These are phyloP conservation scores for Scatophagus argus DNA, from an alignment of 2,113 vertebrate species.

Conservation along the genomic window DNA sequence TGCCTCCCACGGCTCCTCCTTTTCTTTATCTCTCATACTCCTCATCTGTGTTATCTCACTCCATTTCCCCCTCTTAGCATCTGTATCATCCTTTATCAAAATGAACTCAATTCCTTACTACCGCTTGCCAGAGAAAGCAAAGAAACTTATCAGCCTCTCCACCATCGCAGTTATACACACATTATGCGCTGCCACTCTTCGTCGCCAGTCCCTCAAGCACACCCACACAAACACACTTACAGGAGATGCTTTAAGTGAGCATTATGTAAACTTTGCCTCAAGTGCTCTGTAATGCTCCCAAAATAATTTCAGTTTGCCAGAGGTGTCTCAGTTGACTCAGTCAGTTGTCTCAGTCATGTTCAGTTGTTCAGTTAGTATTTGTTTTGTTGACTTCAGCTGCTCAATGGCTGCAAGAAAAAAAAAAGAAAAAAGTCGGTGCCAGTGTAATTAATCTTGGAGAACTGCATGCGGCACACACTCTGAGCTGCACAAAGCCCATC, in stretches of 20 bases:
- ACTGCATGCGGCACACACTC: too few species aligned
- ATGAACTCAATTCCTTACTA: constrained; percentile 42
- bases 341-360: too few species aligned
- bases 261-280: constrained; percentile 33
- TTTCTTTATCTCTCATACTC: constrained; percentile 1
- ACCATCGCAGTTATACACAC: constrained; percentile 24
- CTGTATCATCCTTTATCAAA: constrained; percentile 53
- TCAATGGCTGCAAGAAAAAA: constrained; percentile 1
- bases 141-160: constrained; percentile 30
- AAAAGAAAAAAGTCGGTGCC: not conserved
- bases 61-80: constrained; percentile 19
- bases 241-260: constrained; percentile 2
- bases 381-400: constrained; percentile 12
- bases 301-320: constrained; percentile 27
- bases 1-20: constrained; percentile 12
- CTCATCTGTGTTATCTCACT: constrained; percentile 50
- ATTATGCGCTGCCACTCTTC: constrained; percentile 13
- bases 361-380: too few species aligned
- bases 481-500: not conserved
- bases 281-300: constrained; percentile 9
- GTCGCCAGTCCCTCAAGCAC: constrained; percentile 7
- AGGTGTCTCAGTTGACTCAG: constrained; percentile 13
- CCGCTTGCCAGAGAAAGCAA: constrained; percentile 29
- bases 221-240: constrained; percentile 31
- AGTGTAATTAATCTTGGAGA: not conserved